Base-by-base conservation (phyloP, 2,797 vertebrate species). In the Sarcophilus harrisii region DNA sequence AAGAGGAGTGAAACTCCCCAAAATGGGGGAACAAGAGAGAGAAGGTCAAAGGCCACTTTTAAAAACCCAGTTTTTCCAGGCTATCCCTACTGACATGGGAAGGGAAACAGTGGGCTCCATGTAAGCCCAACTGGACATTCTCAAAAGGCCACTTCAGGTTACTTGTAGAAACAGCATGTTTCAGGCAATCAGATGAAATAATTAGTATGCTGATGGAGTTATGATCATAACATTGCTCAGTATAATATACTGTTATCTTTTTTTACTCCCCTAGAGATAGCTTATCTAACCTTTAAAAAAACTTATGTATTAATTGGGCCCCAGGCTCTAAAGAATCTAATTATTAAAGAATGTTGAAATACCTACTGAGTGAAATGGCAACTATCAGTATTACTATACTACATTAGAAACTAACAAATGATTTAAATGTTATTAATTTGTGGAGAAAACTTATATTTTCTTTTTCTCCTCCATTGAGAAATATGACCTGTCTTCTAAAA, bases 331-430 rank as follows among this genome's bases (percentile, higher is more conserved):
- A 94, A 32, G 59, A 59, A 6, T 57, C 3, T 21, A 66, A 59
- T 95, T 38, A 62, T 38, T 49, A 87, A 87, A 49, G 62, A 55
- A 96, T 52, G 30, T 92, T 95, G 60, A 81, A 93, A 49, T 49
- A 87, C 55, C 58, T 11, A 73, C 59, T 52, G 49, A 93, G 38
- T 89, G 18, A 87, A 92, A 91, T 62, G 59, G 81, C 57, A 87
- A 18, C 16, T 90, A 52, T 90, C 49, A 18, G 32, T 30, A 10
- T 54, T 90, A 28, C 38, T 81, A 55, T 9, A 59, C 30, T 90
- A 2, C 10, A 58, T 38, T 54, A 90, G 60, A 93, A 96, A 92
- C 54, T 24, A 29, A 1, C 2, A 1, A 87, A 58, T 90, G 87
- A 66, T n/a, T 57, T 66, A 12, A 57, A 93, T 91, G 57, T 89